Conservation (phyloP, 1,140 invertebrate genomes). For the Nasonia longicornis region DNA sequence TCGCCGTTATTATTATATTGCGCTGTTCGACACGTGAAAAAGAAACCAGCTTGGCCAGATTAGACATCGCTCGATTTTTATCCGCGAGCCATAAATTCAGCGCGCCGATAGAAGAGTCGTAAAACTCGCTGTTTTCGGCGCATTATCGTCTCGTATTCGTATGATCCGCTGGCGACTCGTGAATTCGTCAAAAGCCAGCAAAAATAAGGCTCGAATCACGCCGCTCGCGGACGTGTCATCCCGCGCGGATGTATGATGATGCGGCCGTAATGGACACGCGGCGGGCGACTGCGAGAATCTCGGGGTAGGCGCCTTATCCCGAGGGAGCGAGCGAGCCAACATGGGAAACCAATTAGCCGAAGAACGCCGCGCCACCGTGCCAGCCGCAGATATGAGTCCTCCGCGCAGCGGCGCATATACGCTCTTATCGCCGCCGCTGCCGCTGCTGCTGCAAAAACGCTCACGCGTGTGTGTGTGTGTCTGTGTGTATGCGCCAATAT, state of each 20-base stretch:
- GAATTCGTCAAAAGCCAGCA: neutral
- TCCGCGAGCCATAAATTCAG: neutral
- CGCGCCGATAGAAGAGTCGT: neutral
- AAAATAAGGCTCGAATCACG: conserved; percentile 22
- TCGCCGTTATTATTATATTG: conserved; percentile 5
- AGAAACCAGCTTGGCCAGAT: neutral
- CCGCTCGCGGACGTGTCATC: conserved; percentile 46
- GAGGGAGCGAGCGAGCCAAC: conserved; percentile 60
- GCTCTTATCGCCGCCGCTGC: conserved; percentile 56
- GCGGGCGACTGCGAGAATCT: conserved; percentile 39
- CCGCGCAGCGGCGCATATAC: conserved; percentile 25
- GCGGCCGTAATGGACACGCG: conserved; percentile 35
- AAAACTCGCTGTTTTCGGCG: neutral
- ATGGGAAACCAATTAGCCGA: conserved; percentile 69
- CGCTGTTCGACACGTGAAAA: neutral
- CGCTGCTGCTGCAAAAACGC: conserved; percentile 50
- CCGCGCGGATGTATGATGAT: conserved; percentile 40
- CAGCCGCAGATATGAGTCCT: conserved; percentile 62
- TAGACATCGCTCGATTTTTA: neutral
- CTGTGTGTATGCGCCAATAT: neutral
- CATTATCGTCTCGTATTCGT: neutral
- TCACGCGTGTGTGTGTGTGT: neutral
- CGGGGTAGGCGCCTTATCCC: conserved; percentile 60
- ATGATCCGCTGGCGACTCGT: neutral
- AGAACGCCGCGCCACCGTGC: conserved; percentile 58